Percentiles rank a stretch among this genome's conserved stretches.
phyloP scores from a whole-genome alignment of 2,113 vertebrate species.

The Pseudopodoces humilis region DNA sequence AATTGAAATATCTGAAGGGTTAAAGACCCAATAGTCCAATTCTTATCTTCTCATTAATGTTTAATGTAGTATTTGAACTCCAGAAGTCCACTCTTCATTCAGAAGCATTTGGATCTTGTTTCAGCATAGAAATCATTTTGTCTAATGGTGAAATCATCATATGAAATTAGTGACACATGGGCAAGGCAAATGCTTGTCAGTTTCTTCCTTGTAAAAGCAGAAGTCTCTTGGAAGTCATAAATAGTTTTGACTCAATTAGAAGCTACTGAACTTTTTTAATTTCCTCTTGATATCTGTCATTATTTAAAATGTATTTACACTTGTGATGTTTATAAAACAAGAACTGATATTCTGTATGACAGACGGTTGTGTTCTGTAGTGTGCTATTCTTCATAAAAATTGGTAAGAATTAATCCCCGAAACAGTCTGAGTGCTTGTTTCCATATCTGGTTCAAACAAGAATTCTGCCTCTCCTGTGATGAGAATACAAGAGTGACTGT shows the following conservation, averaged over 20 bases:
- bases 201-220: neutral
- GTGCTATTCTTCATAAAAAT: neutral
- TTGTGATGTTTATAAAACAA: neutral
- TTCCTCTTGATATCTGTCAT: neutral
- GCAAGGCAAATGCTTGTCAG: neutral
- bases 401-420: neutral
- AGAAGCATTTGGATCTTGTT: neutral
- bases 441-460: neutral
- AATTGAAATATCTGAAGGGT: neutral
- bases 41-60: neutral
- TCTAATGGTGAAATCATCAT: neutral
- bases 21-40: neutral
- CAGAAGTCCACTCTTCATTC: neutral
- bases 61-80: neutral
- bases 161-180: neutral
- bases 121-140: neutral
- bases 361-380: neutral
- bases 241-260: neutral
- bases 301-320: neutral
- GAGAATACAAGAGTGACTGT: neutral
- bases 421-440: fast-evolving
- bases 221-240: neutral
- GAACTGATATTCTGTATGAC: neutral
- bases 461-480: neutral
- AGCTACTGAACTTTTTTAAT: neutral